Evolutionary conservation across 2,888 invertebrate genomes (phyloP).

Genomic region (Plusia festucae): DNA sequence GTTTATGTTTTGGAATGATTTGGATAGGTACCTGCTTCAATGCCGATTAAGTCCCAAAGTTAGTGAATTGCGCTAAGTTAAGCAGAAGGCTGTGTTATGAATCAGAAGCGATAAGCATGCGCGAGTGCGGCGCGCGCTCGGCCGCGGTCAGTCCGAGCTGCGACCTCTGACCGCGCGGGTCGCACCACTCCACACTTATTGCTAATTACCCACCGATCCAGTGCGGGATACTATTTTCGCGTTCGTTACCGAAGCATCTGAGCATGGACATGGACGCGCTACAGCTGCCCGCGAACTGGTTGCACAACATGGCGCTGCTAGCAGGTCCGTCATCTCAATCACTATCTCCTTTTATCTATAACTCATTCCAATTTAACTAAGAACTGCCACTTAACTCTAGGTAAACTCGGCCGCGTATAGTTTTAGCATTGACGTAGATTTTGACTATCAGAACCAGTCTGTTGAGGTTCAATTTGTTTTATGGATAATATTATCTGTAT

Average conservation of each 20-base stretch:
- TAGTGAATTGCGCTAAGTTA: slow-evolving; percentile 44
- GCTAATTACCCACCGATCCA: slow-evolving; percentile 14
- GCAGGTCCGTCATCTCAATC: slow-evolving; percentile 63
- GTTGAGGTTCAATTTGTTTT: slow-evolving; percentile 1
- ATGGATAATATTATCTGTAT: background rate
- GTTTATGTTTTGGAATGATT: background rate
- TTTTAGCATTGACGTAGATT: background rate
- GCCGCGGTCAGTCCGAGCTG: slow-evolving; percentile 68
- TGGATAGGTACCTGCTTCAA: background rate
- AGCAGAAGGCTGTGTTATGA: slow-evolving; percentile 63
- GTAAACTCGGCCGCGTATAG: background rate
- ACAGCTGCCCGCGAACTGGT: slow-evolving; percentile 70
- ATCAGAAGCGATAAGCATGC: slow-evolving; percentile 74
- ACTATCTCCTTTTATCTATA: slow-evolving; percentile 3
- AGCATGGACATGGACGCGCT: slow-evolving; percentile 66
- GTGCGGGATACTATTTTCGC: slow-evolving; percentile 23
- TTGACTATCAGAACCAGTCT: background rate
- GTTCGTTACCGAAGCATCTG: slow-evolving; percentile 15
- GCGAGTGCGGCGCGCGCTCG: slow-evolving; percentile 53
- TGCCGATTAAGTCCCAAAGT: slow-evolving; percentile 11
- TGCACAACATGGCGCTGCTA: slow-evolving; percentile 74
- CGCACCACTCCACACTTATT: slow-evolving; percentile 51
- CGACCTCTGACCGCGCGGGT: slow-evolving; percentile 82
- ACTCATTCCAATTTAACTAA: background rate
- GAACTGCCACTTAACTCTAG: background rate